A percentile compares a stretch with the other conserved stretches of the same genome.
Evolutionary conservation across 2,797 vertebrate species (phyloP).

Genomic region (Malacoraja senta): DNA sequence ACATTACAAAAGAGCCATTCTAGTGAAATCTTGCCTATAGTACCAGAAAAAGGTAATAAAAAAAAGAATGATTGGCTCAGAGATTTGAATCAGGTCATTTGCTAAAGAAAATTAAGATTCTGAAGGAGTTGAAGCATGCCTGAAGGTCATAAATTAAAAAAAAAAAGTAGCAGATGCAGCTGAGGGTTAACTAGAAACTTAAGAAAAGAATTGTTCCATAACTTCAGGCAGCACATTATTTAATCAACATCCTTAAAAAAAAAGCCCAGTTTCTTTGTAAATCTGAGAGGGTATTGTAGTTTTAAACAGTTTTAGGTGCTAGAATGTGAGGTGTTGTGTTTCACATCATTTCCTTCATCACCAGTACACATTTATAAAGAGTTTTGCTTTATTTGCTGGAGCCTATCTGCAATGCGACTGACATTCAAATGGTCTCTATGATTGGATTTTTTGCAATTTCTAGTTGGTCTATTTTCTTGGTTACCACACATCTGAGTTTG

Average conservation of each 20-base stretch:
- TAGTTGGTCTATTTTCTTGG: neutral
- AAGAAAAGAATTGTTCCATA: constrained; percentile 37
- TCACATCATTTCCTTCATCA: neutral
- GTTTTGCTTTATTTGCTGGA: constrained; percentile 14
- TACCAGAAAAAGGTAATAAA: constrained; percentile 37
- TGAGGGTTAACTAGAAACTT: constrained; percentile 37
- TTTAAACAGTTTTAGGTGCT: constrained; percentile 6
- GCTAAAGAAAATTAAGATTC: constrained; percentile 39
- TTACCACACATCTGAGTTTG: neutral
- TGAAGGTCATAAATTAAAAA: constrained; percentile 38
- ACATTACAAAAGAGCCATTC: constrained; percentile 39
- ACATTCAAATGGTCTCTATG: neutral
- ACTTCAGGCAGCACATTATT: constrained; percentile 37
- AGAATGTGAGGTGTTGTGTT: neutral
- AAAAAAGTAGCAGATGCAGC: constrained; percentile 10
- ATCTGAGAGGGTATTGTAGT: neutral
- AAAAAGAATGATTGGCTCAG: constrained; percentile 38
- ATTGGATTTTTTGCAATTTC: neutral
- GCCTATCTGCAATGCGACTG: neutral
- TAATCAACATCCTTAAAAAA: constrained; percentile 33
- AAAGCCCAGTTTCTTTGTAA: neutral
- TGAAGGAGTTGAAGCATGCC: constrained; percentile 38
- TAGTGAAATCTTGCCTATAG: constrained; percentile 37
- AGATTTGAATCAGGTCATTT: constrained; percentile 39
- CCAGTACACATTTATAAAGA: neutral